These are phyloP conservation scores for Melanogrammus aeglefinus DNA, from an alignment of 2,797 vertebrate genomes.

Conservation along the genomic window DNA sequence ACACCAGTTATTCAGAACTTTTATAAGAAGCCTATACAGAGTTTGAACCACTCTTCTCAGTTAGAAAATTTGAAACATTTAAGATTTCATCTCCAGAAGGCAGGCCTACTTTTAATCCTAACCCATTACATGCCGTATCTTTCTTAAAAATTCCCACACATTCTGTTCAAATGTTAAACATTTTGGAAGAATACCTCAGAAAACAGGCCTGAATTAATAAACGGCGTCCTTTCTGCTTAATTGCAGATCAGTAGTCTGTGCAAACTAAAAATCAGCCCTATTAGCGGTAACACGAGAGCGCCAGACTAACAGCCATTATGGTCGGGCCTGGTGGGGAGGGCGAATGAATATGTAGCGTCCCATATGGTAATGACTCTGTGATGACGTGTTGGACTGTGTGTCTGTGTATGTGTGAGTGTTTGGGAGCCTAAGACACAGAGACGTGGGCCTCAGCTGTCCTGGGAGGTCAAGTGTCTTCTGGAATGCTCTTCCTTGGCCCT, in stretches of 20 bases:
- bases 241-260: background rate
- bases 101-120: too few species aligned
- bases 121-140: background rate
- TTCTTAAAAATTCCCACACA: background rate
- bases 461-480: slow-evolving; percentile 58
- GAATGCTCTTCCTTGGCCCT: slow-evolving; percentile 66
- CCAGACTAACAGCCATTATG: background rate
- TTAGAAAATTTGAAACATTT: background rate
- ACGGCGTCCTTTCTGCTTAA: background rate
- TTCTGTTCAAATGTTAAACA: background rate
- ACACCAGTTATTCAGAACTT: too few species aligned
- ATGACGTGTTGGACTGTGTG: slow-evolving; percentile 8
- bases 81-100: background rate
- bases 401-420: slow-evolving; percentile 21
- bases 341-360: background rate
- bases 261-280: background rate
- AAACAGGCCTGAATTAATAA: background rate
- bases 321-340: background rate
- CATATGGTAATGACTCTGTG: background rate
- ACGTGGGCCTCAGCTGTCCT: slow-evolving; percentile 60
- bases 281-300: slow-evolving; percentile 7
- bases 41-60: too few species aligned
- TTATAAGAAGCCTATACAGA: too few species aligned
- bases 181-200: background rate
- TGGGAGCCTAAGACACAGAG: background rate